phyloP scores from a whole-genome alignment of 2,113 vertebrate species.

The Sander vitreus region DNA sequence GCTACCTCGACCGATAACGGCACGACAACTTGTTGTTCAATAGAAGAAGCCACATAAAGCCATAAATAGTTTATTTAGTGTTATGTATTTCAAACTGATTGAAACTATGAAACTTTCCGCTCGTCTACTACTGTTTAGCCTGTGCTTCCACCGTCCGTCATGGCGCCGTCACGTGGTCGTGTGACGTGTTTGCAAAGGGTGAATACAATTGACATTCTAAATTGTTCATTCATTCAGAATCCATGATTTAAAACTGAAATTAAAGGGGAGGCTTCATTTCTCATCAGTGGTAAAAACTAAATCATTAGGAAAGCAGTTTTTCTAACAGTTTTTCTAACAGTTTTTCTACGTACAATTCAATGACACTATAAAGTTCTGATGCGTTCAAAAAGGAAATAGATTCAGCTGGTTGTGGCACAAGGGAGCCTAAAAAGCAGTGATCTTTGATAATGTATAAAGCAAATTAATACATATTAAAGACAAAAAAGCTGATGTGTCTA shows the following conservation, averaged over 20 bases:
- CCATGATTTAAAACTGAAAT: neutral
- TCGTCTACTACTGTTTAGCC: too few relatives aligned
- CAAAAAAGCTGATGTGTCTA: neutral
- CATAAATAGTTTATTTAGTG: too few relatives aligned
- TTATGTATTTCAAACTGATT: too few relatives aligned
- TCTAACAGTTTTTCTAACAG: neutral
- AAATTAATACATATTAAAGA: neutral
- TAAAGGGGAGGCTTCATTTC: neutral
- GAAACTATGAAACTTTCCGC: too few relatives aligned
- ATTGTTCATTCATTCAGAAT: neutral
- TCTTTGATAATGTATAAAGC: constrained; percentile 8
- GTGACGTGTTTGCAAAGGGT: too few relatives aligned
- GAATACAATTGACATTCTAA: neutral
- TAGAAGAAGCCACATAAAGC: too few relatives aligned
- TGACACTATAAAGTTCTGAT: neutral
- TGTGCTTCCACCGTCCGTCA: too few relatives aligned
- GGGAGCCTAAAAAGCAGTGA: neutral
- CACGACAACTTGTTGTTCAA: too few relatives aligned
- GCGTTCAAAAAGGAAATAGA: neutral
- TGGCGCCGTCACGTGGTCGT: too few relatives aligned
- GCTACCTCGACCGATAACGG: too few relatives aligned
- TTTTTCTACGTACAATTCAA: neutral
- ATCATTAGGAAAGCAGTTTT: neutral
- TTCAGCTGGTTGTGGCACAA: neutral
- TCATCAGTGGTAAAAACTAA: neutral